Evolutionary conservation across 1,140 invertebrate genomes (phyloP).

Genomic region (Archivesica marissinica): DNA sequence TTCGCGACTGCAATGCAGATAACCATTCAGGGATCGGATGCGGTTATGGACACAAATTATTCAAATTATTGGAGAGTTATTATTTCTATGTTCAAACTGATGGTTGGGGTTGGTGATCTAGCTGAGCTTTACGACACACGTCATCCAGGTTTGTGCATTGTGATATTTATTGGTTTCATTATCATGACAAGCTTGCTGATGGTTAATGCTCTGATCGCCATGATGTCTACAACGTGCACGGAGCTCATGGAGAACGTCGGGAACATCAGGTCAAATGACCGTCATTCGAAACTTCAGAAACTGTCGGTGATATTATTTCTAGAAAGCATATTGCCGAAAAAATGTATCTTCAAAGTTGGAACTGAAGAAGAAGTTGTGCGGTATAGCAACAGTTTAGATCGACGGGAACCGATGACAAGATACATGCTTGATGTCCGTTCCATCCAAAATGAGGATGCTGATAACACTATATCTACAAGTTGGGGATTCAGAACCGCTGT

Average conservation of each 20-base stretch:
- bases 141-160: slow-evolving; percentile 64
- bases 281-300: slow-evolving; percentile 67
- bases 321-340: slow-evolving; percentile 67
- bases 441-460: slow-evolving; percentile 39
- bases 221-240: slow-evolving; percentile 77
- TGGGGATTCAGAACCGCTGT: slow-evolving; percentile 37
- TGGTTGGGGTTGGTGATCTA: slow-evolving; percentile 72
- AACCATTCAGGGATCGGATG: background rate
- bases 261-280: slow-evolving; percentile 53
- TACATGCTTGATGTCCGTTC: slow-evolving; percentile 61
- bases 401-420: slow-evolving; percentile 46
- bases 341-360: slow-evolving; percentile 42
- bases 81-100: slow-evolving; percentile 73
- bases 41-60: slow-evolving; percentile 53
- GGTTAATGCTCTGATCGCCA: slow-evolving; percentile 76
- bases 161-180: slow-evolving; percentile 69
- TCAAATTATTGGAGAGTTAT: slow-evolving; percentile 51
- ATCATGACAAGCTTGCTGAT: slow-evolving; percentile 74
- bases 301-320: slow-evolving; percentile 70
- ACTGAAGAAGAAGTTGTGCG: slow-evolving; percentile 19
- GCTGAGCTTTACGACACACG: slow-evolving; percentile 65
- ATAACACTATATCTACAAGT: background rate
- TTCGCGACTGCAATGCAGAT: slow-evolving; percentile 73
- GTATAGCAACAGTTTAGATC: slow-evolving; percentile 40
- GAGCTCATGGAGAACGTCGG: slow-evolving; percentile 65